Evolutionary conservation across 2,797 vertebrate species (phyloP), one percentile per base, ranked within the genome.

Genomic region (Microctenopoma stevenorrisi): DNA sequence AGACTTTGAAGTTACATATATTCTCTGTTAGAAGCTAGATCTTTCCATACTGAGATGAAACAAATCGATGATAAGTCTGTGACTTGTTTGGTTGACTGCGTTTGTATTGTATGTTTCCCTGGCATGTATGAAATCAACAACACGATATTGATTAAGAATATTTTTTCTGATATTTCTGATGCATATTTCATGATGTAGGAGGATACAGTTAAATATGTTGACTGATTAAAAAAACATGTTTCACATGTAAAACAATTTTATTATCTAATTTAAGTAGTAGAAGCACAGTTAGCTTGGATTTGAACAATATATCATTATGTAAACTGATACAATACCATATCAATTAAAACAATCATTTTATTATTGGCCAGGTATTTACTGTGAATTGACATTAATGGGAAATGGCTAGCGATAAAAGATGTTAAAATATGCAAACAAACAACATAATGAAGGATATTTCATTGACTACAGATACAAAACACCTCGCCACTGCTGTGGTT

Each of bases 401-500:
- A 9, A 8, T 38, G 7, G 22, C 26, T 1, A 25, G 3, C 8
- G 55, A 72, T 47, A 37, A 55, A 78, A 26, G 2, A 4, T 26
- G 6, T 18, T 63, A 3, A 4, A 46, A n/a, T n/a, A 46, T 46
- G 10, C 14, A 8, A 44, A 52, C 25, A 76, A 68, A 68, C 8
- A 16, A 25, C 11, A 47, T 13, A 50, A 22, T 40, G 6, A 43
- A 33, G 25, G 66, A 22, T 47, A 63, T 46, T 83, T 70, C 51
- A 78, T 78, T 77, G 16, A 58, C 15, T 71, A 22, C 50, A 70
- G 37, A 28, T 44, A 53, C 4, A 66, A 15, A 5, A 30, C 43
- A n/a, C 1, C 5, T 50, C 1, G 4, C 7, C 12, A 10, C 2
- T 42, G 5, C 46, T 18, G 22, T 8, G 4, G 4, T 1, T 22